Evolutionary conservation across 2,888 invertebrate species (phyloP).

Genomic region (Phasia obesa): DNA sequence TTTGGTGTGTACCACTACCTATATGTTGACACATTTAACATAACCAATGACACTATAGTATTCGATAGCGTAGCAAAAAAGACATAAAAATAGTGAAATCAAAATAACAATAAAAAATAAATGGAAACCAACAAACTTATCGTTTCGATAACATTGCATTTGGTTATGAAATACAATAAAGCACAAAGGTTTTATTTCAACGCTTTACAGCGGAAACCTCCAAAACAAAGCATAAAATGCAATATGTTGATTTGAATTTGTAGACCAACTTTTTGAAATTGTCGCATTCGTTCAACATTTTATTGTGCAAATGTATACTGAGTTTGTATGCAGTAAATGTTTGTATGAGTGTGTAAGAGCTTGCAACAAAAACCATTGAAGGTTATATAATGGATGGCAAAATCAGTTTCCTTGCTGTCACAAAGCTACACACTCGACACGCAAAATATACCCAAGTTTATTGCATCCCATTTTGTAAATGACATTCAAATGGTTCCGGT

Average conservation of each 20-base stretch:
- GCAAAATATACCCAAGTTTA: slow-evolving; percentile 35
- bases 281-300: not conserved
- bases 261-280: slow-evolving; percentile 21
- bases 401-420: slow-evolving; percentile 1
- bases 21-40: no score
- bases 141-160: no score
- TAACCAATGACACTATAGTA: no score
- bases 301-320: not conserved
- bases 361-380: slow-evolving; percentile 33
- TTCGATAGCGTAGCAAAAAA: no score
- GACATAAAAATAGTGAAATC: no score
- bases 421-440: no score
- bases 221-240: slow-evolving; percentile 39
- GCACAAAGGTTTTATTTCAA: slow-evolving; percentile 20
- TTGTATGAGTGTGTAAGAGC: not conserved
- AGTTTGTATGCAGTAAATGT: not conserved
- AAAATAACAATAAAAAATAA: no score
- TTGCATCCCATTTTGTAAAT: slow-evolving; percentile 41
- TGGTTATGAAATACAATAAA: not conserved
- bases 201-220: slow-evolving; percentile 32
- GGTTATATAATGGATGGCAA: slow-evolving; percentile 39
- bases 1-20: not conserved
- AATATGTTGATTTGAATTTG: slow-evolving; percentile 33
- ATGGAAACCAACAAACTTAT: no score
- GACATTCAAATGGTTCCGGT: slow-evolving; percentile 52